Conservation (phyloP, 2,797 vertebrate genomes). For the Todus mexicanus region DNA sequence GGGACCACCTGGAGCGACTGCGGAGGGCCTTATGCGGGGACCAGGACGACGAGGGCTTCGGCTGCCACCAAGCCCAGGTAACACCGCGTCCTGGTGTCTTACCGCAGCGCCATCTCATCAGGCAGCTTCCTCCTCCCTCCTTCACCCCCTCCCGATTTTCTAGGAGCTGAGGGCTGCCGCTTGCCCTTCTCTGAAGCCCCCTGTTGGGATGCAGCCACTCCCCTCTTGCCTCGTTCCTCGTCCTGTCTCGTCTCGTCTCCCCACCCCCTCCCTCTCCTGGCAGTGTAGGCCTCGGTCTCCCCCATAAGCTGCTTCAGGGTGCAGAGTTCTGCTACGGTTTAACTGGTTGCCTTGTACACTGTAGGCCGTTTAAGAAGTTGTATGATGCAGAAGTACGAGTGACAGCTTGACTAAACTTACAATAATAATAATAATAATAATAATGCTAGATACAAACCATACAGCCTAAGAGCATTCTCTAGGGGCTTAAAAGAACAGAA, state of each 20-base stretch:
- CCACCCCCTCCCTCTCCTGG: background rate
- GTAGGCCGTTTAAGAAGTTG: background rate
- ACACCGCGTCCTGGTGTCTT: background rate
- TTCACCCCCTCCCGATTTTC: background rate
- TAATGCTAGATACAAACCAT: background rate
- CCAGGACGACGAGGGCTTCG: slow-evolving; percentile 36
- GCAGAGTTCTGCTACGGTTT: background rate
- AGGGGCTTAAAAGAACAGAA: background rate
- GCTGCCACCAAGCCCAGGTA: slow-evolving; percentile 67
- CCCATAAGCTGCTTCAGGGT: background rate
- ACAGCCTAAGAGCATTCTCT: background rate
- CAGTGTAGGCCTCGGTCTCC: background rate
- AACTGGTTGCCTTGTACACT: fast-evolving
- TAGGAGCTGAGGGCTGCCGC: background rate
- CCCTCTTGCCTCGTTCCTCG: background rate
- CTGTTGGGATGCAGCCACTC: background rate
- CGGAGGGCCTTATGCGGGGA: slow-evolving; percentile 70
- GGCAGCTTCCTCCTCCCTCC: background rate
- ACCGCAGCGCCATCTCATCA: background rate
- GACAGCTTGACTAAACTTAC: background rate
- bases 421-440: no score
- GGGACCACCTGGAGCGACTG: slow-evolving; percentile 83
- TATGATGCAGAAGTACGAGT: background rate
- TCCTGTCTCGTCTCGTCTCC: background rate
- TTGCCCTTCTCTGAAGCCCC: background rate